Percentiles rank a stretch among this genome's conserved stretches.
These are phyloP conservation scores for Drosophila seguyi DNA, from an alignment of 1,140 invertebrate genomes.

Conservation along the genomic window DNA sequence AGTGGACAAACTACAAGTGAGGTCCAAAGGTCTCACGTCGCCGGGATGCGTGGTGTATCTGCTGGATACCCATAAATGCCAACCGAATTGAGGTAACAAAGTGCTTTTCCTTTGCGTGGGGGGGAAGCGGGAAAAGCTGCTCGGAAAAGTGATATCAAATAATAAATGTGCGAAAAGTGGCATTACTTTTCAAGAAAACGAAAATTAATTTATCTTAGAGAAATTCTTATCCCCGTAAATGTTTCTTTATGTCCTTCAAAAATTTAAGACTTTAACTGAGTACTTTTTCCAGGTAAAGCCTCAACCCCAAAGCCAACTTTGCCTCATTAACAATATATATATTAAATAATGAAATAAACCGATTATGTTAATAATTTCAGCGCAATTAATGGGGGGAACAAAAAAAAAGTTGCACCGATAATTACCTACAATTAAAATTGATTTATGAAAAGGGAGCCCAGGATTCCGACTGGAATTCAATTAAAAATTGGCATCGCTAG, in stretches of 20 bases:
- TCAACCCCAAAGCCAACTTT: not conserved
- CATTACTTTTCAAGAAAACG: slow-evolving; percentile 7
- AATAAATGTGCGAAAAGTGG: slow-evolving; percentile 12
- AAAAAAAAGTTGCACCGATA: slow-evolving; percentile 60
- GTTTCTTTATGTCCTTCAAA: not conserved
- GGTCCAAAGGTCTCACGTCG: slow-evolving; percentile 18
- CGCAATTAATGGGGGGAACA: slow-evolving; percentile 58
- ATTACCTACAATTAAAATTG: slow-evolving; percentile 84
- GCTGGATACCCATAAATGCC: slow-evolving; percentile 24
- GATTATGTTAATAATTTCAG: slow-evolving; percentile 71
- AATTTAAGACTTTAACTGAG: not conserved
- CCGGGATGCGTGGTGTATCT: slow-evolving; percentile 38
- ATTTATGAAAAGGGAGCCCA: slow-evolving; percentile 64
- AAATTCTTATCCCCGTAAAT: accelerated
- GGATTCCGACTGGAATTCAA: slow-evolving; percentile 62
- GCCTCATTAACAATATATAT: slow-evolving; percentile 24
- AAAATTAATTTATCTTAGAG: slow-evolving; percentile 12
- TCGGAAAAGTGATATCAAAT: slow-evolving; percentile 28
- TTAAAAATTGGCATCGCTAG: slow-evolving; percentile 50
- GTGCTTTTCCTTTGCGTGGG: slow-evolving; percentile 20
- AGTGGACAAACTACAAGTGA: slow-evolving; percentile 51
- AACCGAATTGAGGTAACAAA: slow-evolving; percentile 47
- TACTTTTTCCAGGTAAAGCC: not conserved
- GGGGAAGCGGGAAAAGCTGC: not conserved
- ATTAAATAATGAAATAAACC: slow-evolving; percentile 48